These are phyloP conservation scores for Mythimna albipuncta DNA, from an alignment of 2,888 invertebrate species.

Conservation along the genomic window DNA sequence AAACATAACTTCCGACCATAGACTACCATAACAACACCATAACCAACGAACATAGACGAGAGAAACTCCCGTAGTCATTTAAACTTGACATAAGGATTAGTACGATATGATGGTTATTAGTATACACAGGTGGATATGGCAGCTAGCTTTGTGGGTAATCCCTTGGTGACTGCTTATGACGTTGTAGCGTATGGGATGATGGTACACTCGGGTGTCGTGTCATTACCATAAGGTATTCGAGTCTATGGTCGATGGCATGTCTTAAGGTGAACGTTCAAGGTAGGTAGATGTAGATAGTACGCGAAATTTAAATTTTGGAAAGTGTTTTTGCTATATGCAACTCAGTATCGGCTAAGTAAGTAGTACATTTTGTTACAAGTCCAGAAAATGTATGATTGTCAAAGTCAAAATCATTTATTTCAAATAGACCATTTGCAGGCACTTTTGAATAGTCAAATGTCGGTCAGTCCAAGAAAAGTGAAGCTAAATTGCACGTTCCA, in stretches of 20 bases:
- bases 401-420: too few species aligned
- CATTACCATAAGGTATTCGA: background rate
- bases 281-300: too few species aligned
- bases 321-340: too few species aligned
- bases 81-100: conserved; percentile 39
- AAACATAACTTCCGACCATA: conserved; percentile 16
- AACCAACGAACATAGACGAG: conserved; percentile 3
- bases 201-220: background rate
- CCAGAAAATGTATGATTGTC: too few species aligned
- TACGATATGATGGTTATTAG: conserved; percentile 41
- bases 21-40: conserved; percentile 11
- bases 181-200: conserved; percentile 18
- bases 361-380: too few species aligned
- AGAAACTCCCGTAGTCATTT: conserved; percentile 28
- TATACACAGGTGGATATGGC: conserved; percentile 46
- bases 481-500: too few species aligned
- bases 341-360: too few species aligned
- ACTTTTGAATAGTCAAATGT: too few species aligned
- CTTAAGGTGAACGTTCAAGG: too few species aligned
- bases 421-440: too few species aligned
- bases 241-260: background rate
- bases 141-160: conserved; percentile 33
- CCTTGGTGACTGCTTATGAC: conserved; percentile 38
- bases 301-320: too few species aligned
- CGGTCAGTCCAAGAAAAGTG: too few species aligned